Evolutionary conservation across 2,113 vertebrate genomes (phyloP).

Genomic region (Triplophysa tibetana): DNA sequence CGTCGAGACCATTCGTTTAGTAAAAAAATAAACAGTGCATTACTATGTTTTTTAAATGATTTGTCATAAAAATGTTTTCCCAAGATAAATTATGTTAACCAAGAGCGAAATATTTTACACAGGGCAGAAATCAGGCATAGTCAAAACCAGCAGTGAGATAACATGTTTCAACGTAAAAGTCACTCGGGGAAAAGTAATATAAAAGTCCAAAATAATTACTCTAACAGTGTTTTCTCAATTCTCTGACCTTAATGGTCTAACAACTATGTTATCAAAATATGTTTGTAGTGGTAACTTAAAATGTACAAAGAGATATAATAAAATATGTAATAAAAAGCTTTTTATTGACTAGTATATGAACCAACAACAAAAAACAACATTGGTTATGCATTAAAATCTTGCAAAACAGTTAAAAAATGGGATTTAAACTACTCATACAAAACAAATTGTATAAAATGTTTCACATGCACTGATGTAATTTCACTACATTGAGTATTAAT

Average conservation of each 20-base stretch:
- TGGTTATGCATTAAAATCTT: slow-evolving; percentile 22
- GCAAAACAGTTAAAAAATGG: slow-evolving; percentile 24
- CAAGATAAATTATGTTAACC: no score
- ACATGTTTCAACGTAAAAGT: slow-evolving; percentile 11
- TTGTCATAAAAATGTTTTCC: not conserved
- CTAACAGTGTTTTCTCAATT: not conserved
- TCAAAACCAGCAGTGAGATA: no score
- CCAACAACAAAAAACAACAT: slow-evolving; percentile 1
- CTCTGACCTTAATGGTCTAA: not conserved
- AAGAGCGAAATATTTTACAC: no score
- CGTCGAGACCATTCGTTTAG: not conserved
- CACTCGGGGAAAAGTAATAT: not conserved
- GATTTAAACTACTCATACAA: slow-evolving; percentile 18
- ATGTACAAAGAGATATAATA: not conserved
- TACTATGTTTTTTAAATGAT: not conserved
- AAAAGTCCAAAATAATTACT: not conserved
- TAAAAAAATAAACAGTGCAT: not conserved
- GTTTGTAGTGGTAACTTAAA: not conserved
- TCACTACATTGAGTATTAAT: slow-evolving; percentile 13
- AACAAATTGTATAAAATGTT: slow-evolving; percentile 40
- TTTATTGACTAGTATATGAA: slow-evolving; percentile 34
- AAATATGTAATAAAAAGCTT: not conserved
- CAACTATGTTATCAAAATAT: not conserved
- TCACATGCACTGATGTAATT: slow-evolving; percentile 29
- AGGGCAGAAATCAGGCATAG: no score